A percentile compares a stretch with the other conserved stretches of the same genome.
Evolutionary conservation across 2,797 vertebrate genomes (phyloP).

Genomic region (Cyprinella venusta): DNA sequence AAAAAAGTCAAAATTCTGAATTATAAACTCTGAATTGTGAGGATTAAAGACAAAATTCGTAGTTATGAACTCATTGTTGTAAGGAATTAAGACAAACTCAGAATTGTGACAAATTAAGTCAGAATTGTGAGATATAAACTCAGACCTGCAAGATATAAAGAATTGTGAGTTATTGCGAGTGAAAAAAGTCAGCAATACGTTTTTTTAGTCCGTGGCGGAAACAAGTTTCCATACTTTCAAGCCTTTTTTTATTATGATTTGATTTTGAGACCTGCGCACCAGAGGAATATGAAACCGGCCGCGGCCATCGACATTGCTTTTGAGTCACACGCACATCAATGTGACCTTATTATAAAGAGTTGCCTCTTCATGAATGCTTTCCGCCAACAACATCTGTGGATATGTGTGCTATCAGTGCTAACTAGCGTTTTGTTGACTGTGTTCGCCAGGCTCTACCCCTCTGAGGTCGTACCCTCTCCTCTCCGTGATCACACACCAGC

Average conservation of each 20-base stretch:
- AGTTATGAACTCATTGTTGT: no score
- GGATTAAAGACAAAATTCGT: no score
- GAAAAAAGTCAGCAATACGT: neutral
- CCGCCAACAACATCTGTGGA: no score
- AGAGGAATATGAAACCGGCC: neutral
- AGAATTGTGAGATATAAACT: neutral
- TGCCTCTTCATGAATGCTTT: neutral
- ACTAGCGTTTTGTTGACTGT: neutral
- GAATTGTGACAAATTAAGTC: no score
- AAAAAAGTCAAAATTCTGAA: no score
- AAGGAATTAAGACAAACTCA: no score
- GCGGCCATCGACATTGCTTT: neutral
- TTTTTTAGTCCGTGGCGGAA: neutral
- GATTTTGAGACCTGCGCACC: neutral
- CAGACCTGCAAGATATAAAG: neutral
- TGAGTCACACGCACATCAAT: neutral
- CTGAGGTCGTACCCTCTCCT: conserved; percentile 89
- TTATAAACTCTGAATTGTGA: no score
- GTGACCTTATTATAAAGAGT: neutral
- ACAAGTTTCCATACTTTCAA: no score
- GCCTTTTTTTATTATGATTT: neutral
- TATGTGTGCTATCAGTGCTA: neutral
- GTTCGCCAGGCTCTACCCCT: conserved; percentile 82
- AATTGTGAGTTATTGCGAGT: neutral
- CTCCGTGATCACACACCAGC: conserved; percentile 91